Evolutionary conservation across 64 coral and sea anemone species (phyloP), one percentile per base, ranked within the genome.

Genomic region (Montipora foliosa): DNA sequence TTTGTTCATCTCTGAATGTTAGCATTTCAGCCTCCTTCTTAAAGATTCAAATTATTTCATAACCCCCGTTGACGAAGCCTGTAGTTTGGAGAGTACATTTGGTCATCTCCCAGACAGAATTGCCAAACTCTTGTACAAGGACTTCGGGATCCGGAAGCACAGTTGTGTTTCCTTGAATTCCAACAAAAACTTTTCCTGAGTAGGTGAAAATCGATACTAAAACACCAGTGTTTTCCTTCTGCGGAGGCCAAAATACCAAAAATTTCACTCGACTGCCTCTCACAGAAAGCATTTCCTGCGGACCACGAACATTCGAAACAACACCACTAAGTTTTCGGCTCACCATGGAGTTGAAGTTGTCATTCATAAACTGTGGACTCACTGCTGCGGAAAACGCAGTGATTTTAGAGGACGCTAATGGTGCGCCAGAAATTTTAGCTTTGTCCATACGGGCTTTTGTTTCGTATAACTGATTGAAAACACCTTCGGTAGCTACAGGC

Each of bases 241-340:
- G 95, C 9, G 97, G 97, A 77, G 97, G 97, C 92, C 94, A 94
- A 17, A 99, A 99, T 47, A 74, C 80, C 60, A 94, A 68, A 48
- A 75, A 70, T 10, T 84, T 94, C 9, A 99, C 60, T 8, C 62
- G 78, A 45, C 87, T 44, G 10, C 81, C 92, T 75, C 49, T 67
- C 20, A 99, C 79, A 24, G 45, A 48, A 53, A 99, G 89, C 1
- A 68, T 82, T 14, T 79, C 2, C 9, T 75, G 84, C 8, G 97
- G 95, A 58, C 97, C 97, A 0, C 95, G 97, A 1, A 99, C 97
- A 92, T 99, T 99, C 5, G 97, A 96, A n/a, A 99, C 25, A 15
- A 99, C 95, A 92, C 92, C 89, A 17, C 67, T 96, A 5, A 84
- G 20, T 61, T 99, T 99, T 46, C 78, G 58, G 0, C 78, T 20